These are phyloP conservation scores for human (Homo sapiens) DNA, from an alignment of 2,113 vertebrate species.

Conservation along the genomic window DNA sequence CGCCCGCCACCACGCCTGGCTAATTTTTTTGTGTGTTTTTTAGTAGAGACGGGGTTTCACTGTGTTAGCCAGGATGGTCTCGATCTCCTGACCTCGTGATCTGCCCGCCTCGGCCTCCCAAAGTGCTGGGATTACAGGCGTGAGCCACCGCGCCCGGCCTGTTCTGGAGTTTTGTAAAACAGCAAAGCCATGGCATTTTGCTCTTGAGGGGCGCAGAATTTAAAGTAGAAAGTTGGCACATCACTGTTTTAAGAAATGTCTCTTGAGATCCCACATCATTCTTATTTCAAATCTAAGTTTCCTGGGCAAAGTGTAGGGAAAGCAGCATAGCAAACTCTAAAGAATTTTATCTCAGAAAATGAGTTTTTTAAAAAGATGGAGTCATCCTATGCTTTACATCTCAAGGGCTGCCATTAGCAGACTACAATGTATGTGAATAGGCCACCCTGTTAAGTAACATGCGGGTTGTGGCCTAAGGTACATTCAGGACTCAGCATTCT, in stretches of 20 bases:
- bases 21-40: too few relatives aligned
- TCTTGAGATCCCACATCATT: not conserved
- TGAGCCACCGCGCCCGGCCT: too few relatives aligned
- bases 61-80: too few relatives aligned
- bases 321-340: not conserved
- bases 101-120: too few relatives aligned
- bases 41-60: too few relatives aligned
- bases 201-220: not conserved
- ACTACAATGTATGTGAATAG: not conserved
- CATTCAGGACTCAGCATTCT: not conserved
- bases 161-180: not conserved
- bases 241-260: not conserved
- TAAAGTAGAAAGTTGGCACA: not conserved
- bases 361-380: not conserved
- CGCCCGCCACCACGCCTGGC: too few relatives aligned
- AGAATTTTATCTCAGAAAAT: not conserved
- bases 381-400: accelerated
- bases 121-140: too few relatives aligned
- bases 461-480: not conserved
- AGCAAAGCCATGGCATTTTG: not conserved
- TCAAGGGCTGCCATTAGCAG: not conserved
- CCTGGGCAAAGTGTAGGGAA: not conserved
- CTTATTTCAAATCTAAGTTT: not conserved
- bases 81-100: too few relatives aligned
- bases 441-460: accelerated